These are phyloP conservation scores for Dendroctonus ponderosae DNA, from an alignment of 1,140 invertebrate species.

Conservation along the genomic window DNA sequence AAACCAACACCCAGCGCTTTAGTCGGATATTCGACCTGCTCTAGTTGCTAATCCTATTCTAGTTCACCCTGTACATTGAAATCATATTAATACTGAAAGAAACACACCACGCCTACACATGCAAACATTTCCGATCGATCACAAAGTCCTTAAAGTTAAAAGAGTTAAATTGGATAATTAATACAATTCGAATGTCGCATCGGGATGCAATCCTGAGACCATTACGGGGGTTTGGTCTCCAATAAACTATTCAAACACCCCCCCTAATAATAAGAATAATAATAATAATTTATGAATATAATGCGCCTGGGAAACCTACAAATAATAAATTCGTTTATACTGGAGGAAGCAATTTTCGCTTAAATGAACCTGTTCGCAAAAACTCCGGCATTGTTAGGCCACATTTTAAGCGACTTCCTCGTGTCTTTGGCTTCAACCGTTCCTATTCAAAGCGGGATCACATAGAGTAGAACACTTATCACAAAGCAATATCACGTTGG, in stretches of 20 bases:
- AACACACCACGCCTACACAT: background rate
- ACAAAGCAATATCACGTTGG: too few species aligned
- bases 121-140: background rate
- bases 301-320: background rate
- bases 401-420: too few species aligned
- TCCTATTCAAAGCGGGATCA: too few species aligned
- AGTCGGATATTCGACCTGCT: too few species aligned
- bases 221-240: background rate
- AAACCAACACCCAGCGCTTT: too few species aligned
- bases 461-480: too few species aligned
- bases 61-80: slow-evolving; percentile 7
- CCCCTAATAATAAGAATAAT: background rate
- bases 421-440: too few species aligned
- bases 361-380: too few species aligned
- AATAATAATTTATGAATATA: background rate
- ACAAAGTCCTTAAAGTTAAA: background rate
- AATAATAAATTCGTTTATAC: too few species aligned
- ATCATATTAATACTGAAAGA: slow-evolving; percentile 2
- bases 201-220: background rate
- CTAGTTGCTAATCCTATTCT: too few species aligned
- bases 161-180: background rate
- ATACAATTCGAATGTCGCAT: background rate
- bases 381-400: too few species aligned
- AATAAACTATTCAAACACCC: background rate
- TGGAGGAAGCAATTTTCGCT: too few species aligned